phyloP scores from a whole-genome alignment of 2,797 vertebrate species.

The Cephalopachus bancanus region DNA sequence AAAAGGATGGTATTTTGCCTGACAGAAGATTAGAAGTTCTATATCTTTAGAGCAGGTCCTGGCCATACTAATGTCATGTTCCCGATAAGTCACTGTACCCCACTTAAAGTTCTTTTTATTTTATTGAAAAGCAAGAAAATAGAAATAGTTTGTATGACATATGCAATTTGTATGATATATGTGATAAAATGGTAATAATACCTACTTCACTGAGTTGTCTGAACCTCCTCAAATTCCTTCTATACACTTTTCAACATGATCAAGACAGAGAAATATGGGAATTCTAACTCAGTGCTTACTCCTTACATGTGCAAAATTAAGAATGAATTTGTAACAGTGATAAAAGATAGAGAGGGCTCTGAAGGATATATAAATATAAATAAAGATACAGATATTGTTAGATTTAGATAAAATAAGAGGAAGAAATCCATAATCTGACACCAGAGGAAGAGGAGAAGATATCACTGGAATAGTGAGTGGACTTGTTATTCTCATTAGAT shows the following conservation, averaged over 20 bases:
- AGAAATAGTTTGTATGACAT: slow-evolving; percentile 35
- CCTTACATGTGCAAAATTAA: background rate
- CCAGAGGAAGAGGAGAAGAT: background rate
- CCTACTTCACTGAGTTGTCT: background rate
- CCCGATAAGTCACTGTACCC: background rate
- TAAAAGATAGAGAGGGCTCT: background rate
- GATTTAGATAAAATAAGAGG: background rate
- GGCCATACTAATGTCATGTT: background rate
- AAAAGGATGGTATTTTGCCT: background rate
- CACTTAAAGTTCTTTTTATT: background rate
- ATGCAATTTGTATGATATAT: background rate
- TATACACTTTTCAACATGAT: slow-evolving; percentile 15
- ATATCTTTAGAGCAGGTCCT: slow-evolving; percentile 18
- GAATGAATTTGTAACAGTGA: background rate
- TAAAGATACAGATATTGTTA: background rate
- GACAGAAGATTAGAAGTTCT: background rate
- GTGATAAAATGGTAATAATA: background rate
- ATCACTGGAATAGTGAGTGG: background rate
- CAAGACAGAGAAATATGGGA: background rate
- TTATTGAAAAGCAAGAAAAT: slow-evolving; percentile 25
- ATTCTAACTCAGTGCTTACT: slow-evolving; percentile 31
- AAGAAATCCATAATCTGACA: background rate
- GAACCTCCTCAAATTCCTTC: background rate
- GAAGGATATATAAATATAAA: too few relatives aligned
- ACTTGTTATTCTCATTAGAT: background rate